phyloP scores from a whole-genome alignment of 2,113 vertebrate species.

The Octodon degus region DNA sequence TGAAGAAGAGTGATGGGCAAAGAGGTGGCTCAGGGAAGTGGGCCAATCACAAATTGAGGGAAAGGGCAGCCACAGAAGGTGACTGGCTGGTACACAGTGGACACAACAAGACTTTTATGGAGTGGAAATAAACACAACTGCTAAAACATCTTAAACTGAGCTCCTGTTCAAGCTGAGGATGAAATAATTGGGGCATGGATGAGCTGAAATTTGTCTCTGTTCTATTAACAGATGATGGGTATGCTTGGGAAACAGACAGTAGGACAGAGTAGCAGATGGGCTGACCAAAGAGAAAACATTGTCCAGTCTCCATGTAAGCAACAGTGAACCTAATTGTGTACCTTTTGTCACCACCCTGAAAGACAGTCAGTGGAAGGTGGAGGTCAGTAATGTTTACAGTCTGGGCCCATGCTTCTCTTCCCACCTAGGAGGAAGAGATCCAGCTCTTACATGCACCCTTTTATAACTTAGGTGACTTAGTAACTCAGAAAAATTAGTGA shows the following conservation, averaged over 20 bases:
- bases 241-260: not conserved
- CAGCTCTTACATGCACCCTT: constrained; percentile 29
- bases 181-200: not conserved
- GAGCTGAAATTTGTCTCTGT: constrained; percentile 27
- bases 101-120: not conserved
- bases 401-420: not conserved
- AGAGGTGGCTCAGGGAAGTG: not conserved
- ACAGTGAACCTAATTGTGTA: not conserved
- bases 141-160: not conserved
- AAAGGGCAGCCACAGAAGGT: not conserved
- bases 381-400: constrained; percentile 24
- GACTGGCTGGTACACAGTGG: not conserved
- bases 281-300: not conserved
- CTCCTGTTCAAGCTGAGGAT: not conserved
- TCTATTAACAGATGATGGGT: not conserved
- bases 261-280: not conserved
- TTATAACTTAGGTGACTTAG: constrained; percentile 45
- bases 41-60: not conserved
- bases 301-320: constrained; percentile 42
- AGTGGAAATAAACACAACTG: not conserved
- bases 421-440: constrained; percentile 31
- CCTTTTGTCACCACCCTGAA: not conserved
- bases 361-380: not conserved
- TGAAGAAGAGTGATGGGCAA: too few relatives aligned
- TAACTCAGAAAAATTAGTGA: not conserved